Evolutionary conservation across 2,797 vertebrate species (phyloP), one percentile per base, ranked within the genome.

Genomic region (Labeo calbasu): DNA sequence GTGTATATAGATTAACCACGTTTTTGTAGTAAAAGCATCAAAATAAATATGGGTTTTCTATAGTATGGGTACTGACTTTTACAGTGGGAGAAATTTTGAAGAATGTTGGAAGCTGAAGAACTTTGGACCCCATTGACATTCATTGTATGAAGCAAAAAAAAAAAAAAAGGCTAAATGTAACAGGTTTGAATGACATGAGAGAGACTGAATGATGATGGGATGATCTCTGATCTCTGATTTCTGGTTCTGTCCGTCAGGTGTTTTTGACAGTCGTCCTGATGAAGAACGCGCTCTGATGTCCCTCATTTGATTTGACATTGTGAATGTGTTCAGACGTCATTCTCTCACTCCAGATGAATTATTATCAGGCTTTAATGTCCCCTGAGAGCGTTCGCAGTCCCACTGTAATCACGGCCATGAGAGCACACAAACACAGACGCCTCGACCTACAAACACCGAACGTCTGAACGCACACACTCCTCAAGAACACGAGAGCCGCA

Each of bases 361-460:
- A 50, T 50, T 5, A 15, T 71, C 46, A 28, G 63, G 14, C 69
- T 50, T 10, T 50, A 50, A 17, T 28, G 46, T 50, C 69, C 23
- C 43, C 46, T 0, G 43, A 25, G 46, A 71, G 69, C 4, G n/a
- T 25, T 48, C 3, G 2, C 7, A 15, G 7, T 66, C 63, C 14
- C 68, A 25, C 43, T 50, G 48, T 71, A 71, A 25, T 50, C 43
- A n/a, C 6, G n/a, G 21, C 11, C 36, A 43, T 46, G 66, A 46
- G 6, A 69, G 66, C 69, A 53, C 71, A 73, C 23, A 28, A 4
- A 73, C 48, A 51, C 70, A 75, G 71, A 32, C 50, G 17, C 32
- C 28, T 59, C 55, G 75, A 59, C 75, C 75, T 59, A 77, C 55
- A 77, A 59, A 77, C 75, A 23, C 70, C n/a, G 40, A 28, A 15